Conservation (phyloP, 2,888 invertebrate species). For the Cerastis rubricosa region DNA sequence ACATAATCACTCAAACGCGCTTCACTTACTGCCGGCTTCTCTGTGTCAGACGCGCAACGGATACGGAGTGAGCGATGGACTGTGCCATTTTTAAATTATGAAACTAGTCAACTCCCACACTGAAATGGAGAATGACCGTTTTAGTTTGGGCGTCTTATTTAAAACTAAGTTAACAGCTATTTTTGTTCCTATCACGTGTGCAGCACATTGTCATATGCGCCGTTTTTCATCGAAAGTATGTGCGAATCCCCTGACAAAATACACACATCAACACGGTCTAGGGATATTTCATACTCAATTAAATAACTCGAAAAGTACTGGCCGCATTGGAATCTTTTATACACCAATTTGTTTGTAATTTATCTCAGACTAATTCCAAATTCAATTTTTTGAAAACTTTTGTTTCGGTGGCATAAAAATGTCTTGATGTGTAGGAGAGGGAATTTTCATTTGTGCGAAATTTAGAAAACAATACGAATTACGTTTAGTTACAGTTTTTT, state of each 20-base stretch:
- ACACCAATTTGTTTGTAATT: no score
- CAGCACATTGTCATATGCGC: constrained; percentile 10
- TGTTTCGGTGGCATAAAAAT: no score
- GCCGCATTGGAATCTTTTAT: no score
- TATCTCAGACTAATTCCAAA: no score
- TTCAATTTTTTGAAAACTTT: no score
- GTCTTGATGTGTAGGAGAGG: no score
- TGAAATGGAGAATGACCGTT: constrained; percentile 87
- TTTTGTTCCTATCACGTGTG: constrained; percentile 21
- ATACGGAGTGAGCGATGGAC: constrained; percentile 68
- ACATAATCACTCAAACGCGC: constrained; percentile 78
- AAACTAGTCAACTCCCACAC: constrained; percentile 85
- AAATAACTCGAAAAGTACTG: no score
- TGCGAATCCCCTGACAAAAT: constrained; percentile 1
- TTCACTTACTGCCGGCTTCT: constrained; percentile 73
- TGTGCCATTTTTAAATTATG: constrained; percentile 82
- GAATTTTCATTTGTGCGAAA: no score
- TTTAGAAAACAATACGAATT: no score
- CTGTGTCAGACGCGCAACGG: constrained; percentile 57
- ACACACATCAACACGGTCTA: no score
- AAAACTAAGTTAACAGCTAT: constrained; percentile 41
- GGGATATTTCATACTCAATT: no score
- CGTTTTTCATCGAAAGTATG: neutral
- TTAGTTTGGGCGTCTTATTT: constrained; percentile 71
- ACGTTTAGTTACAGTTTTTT: no score